Conservation (phyloP, 2,113 vertebrate genomes). For the Nyctibius bracteatus region DNA sequence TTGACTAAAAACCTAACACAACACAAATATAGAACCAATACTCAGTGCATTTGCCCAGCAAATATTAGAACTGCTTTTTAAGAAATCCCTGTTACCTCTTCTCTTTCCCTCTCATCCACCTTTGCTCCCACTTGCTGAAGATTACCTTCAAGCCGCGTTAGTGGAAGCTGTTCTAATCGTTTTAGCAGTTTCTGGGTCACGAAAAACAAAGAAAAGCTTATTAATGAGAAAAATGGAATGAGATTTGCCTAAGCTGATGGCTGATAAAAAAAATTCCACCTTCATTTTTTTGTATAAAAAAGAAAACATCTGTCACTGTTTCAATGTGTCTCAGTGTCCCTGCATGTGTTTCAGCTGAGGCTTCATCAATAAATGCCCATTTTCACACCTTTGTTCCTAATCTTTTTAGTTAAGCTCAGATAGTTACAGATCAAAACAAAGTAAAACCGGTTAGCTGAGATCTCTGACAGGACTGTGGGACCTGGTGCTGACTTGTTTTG, state of each 20-base stretch:
- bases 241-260: constrained; percentile 48
- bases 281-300: constrained; percentile 20
- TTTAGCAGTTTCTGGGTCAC: constrained; percentile 54
- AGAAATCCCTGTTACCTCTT: neutral
- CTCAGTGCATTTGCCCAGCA: accelerated
- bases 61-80: neutral
- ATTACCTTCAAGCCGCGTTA: neutral
- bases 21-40: neutral
- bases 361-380: neutral
- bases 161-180: neutral
- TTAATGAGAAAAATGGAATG: constrained; percentile 43
- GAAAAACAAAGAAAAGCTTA: constrained; percentile 63
- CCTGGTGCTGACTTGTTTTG: neutral
- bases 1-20: neutral
- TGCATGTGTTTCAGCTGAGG: neutral
- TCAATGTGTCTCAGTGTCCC: neutral
- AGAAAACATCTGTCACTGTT: constrained; percentile 51
- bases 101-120: neutral
- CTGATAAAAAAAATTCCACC: neutral
- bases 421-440: neutral
- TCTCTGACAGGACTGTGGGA: accelerated
- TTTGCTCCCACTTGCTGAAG: neutral
- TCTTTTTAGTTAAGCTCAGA: constrained; percentile 6
- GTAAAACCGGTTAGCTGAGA: neutral
- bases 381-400: neutral